A percentile compares a stretch with the other conserved stretches of the same genome.
Conservation (phyloP, 1,140 invertebrate genomes). For the Drosophila watanabei region DNA sequence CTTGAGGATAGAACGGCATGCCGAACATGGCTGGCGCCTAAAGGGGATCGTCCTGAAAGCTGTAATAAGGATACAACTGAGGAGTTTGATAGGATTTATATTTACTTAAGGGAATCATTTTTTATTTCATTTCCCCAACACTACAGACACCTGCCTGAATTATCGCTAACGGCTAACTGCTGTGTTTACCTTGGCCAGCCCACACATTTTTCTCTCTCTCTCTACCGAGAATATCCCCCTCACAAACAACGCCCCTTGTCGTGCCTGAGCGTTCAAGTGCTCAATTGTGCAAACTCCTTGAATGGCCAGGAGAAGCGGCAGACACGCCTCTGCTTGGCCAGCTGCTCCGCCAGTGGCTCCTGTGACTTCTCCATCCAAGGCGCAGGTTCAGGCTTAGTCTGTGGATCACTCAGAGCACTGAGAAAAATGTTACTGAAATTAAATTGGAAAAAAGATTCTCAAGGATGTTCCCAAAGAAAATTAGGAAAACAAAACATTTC, state of each 20-base stretch:
- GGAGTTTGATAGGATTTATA: background rate
- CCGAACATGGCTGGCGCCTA: conserved; percentile 36
- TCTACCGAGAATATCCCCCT: conserved; percentile 55
- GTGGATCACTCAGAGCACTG: conserved; percentile 28
- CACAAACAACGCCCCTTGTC: conserved; percentile 59
- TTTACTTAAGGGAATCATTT: background rate
- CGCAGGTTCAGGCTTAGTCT: conserved; percentile 12
- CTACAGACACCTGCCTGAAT: conserved; percentile 36
- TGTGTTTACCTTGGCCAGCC: conserved; percentile 53
- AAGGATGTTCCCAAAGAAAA: too few species aligned
- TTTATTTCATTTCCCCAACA: background rate
- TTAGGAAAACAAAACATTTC: too few species aligned
- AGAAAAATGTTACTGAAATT: background rate
- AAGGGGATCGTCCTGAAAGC: conserved; percentile 6
- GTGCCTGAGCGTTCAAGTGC: conserved; percentile 65
- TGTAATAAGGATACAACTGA: background rate
- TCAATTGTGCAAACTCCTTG: conserved; percentile 73
- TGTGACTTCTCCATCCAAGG: conserved; percentile 24
- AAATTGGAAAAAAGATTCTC: too few species aligned
- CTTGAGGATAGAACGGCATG: conserved; percentile 50
- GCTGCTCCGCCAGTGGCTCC: conserved; percentile 39
- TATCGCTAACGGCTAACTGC: conserved; percentile 39
- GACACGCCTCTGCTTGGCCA: conserved; percentile 41
- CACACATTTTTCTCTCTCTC: conserved; percentile 22
- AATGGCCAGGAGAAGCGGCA: conserved; percentile 26